Base-by-base conservation (phyloP, 1,140 invertebrate species). In the Nebria ingens region DNA sequence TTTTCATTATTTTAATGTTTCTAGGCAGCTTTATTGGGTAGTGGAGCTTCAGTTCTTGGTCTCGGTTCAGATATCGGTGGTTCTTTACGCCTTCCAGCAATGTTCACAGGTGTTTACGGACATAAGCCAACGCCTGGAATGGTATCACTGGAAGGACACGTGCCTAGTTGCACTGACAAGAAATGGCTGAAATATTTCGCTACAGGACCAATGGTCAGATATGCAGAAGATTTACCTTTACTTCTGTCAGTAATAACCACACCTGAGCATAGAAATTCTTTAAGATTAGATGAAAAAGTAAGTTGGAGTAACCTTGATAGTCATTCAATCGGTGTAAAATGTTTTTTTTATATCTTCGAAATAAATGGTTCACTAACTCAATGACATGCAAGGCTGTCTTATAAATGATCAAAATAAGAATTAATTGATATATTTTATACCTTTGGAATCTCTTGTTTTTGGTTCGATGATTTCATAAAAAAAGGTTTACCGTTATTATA, bases 101-200 rank as follows among this genome's bases (percentile, higher is more conserved):
- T 87, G 76, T 93, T 89, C 65, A 89, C 83, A 65, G 92, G 92
- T 13, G 77, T 94, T 45, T 93, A 86, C 68, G 89, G 90, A 13
- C 85, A 94, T 62, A 90, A 89, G 67, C 84, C 86, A 1, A 79
- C 83, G 1, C 79, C 84, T 17, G 82, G 82, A 67, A 68, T 74
- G 0, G 65, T 80, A 1, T 82, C 79, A 1, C 69, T 75, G 52
- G 67, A 75, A 58, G 79, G 80, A 64, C 66, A 67, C 59, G 62
- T 59, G 56, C 65, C 65, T 17, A 56, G 38, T 19, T 55, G 40
- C 17, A 51, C 1, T 22, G 25, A 53, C 13, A 42, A 52, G 42
- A 34, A 60, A 21, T 55, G 17, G 42, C 38, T 29, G 2, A 29
- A 22, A 29, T 49, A 52, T 59, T 84, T 86, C 50, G 73, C 77